Evolutionary conservation across 2,888 invertebrate genomes (phyloP).

Genomic region (Hirtodrosophila trivittata): DNA sequence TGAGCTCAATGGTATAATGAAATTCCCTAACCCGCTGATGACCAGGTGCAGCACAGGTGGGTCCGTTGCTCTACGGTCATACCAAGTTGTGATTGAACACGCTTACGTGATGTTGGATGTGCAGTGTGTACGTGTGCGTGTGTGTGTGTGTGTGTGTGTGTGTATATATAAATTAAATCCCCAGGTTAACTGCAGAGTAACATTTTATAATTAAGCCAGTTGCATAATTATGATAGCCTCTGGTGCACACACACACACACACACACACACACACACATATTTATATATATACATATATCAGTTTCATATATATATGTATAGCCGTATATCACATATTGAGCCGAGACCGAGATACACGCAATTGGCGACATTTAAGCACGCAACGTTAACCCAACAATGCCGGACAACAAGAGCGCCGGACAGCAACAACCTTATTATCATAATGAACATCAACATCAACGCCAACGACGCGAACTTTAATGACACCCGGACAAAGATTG

Average conservation of each 20-base stretch:
- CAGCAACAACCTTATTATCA: constrained; percentile 65
- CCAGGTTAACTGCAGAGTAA: constrained; percentile 73
- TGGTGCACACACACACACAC: constrained; percentile 27
- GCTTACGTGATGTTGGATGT: constrained; percentile 18
- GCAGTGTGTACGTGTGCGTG: constrained; percentile 5
- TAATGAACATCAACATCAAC: constrained; percentile 68
- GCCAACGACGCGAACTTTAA: constrained; percentile 57
- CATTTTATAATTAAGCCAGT: constrained; percentile 79
- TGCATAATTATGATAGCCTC: constrained; percentile 74
- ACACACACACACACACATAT: constrained; percentile 15
- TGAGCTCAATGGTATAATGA: constrained; percentile 60
- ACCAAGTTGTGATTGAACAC: constrained; percentile 62
- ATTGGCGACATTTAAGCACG: constrained; percentile 76
- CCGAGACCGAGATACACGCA: constrained; percentile 59
- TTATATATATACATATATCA: constrained; percentile 13
- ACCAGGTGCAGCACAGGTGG: no score
- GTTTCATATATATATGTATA: constrained; percentile 14
- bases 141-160: constrained; percentile 18
- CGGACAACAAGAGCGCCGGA: no score
- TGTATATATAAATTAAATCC: constrained; percentile 72
- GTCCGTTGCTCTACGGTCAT: constrained; percentile 1
- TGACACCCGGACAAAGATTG: constrained; percentile 22
- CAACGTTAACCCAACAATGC: constrained; percentile 66
- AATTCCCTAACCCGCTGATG: constrained; percentile 17
- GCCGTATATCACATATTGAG: constrained; percentile 27